Conservation (phyloP, 1,140 invertebrate species). For the Laupala kohalensis region DNA sequence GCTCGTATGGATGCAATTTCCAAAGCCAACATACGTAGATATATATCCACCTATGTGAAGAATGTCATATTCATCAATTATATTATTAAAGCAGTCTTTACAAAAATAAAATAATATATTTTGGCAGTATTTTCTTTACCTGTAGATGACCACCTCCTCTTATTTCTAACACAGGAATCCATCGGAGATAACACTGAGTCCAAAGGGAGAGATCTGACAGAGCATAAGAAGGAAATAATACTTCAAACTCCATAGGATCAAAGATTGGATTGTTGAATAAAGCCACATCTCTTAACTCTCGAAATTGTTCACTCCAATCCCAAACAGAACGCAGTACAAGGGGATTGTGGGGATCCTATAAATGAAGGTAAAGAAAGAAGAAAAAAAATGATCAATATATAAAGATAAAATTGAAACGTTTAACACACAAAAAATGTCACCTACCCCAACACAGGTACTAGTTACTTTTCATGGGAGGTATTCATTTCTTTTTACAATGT, state of each 20-base stretch:
- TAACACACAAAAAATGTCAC: too few species aligned
- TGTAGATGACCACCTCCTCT: slow-evolving; percentile 57
- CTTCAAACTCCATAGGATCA: slow-evolving; percentile 12
- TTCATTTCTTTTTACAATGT: too few species aligned
- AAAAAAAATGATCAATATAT: too few species aligned
- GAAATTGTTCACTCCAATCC: slow-evolving; percentile 74
- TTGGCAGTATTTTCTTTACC: slow-evolving; percentile 19
- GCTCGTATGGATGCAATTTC: slow-evolving; percentile 13
- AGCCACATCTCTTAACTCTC: slow-evolving; percentile 52
- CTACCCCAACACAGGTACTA: too few species aligned
- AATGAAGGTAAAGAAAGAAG: slow-evolving; percentile 12
- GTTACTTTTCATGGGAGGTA: too few species aligned
- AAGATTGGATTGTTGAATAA: slow-evolving; percentile 68
- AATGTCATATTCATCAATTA: not conserved
- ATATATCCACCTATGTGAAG: slow-evolving; percentile 13
- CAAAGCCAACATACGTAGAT: slow-evolving; percentile 10
- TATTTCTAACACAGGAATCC: slow-evolving; percentile 71
- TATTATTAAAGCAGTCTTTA: slow-evolving; percentile 25
- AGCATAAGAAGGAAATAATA: slow-evolving; percentile 28
- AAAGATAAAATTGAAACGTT: too few species aligned
- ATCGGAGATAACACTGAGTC: slow-evolving; percentile 79
- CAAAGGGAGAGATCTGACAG: slow-evolving; percentile 60
- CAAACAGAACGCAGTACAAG: slow-evolving; percentile 59
- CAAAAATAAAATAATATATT: slow-evolving; percentile 36
- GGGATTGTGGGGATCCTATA: slow-evolving; percentile 35